Base-by-base conservation (phyloP, 2,888 invertebrate genomes). In the Gerris lacustris region DNA sequence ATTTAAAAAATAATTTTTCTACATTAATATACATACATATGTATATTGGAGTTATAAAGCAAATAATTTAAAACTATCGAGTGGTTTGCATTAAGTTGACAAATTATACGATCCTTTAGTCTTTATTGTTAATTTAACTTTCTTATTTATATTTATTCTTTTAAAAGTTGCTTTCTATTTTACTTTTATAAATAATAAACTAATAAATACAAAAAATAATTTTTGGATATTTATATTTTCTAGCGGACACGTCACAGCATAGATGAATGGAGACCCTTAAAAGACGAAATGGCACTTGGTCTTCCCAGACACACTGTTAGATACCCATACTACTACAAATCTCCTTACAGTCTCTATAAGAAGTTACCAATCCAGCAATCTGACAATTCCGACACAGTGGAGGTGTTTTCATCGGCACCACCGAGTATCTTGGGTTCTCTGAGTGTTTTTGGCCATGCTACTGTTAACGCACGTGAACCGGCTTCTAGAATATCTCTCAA, bases 381-480 rank as follows among this genome's bases (percentile, higher is more conserved):
- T 18, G 72, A 73, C 7, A 63, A 66, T 44, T 72, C 73, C 43
- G 71, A 73, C 55, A 72, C 70, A 45, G 66, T 73, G 2, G 72
- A 77, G 71, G 76, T 76, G 45, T 77, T 76, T 68, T 76, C 76
- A 18, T 74, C 75, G 6, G 76, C 76, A 6, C 77, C 77, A 6
- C 76, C 77, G 0, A 73, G 75, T 47, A 76, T 82, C 67, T 74
- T 81, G 80, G 87, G 86, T 74, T 82, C 86, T 71, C 86, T 86
- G 78, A 84, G 84, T 75, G 82, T 84, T 17, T 86, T 84, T 75
- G 85, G 86, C n/a, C 81, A 86, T 72, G 84, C 85, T 67, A 81
- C 84, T 44, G 80, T 84, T 11, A 84, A 85, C 78, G 82, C 82
- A 73, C 80, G 84, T 76, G 82, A 84, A 75, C 83, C 84, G 74